A percentile compares a stretch with the other conserved stretches of the same genome.
These are phyloP conservation scores for Pithys albifrons DNA, from an alignment of 2,113 vertebrate species.

Conservation along the genomic window DNA sequence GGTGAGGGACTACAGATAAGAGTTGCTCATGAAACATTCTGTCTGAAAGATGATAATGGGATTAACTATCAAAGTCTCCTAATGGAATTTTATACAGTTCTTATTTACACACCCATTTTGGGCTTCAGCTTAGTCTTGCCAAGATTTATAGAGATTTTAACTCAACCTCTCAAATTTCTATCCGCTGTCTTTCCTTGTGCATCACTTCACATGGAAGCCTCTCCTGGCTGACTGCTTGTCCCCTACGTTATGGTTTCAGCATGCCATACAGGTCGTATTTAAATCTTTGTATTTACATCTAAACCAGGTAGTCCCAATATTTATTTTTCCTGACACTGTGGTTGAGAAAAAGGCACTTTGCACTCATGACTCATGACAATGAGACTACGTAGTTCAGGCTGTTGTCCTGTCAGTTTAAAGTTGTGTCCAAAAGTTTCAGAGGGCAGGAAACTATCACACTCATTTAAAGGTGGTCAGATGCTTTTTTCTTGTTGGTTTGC, in stretches of 20 bases:
- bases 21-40: neutral
- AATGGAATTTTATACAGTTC: neutral
- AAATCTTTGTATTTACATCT: neutral
- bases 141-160: neutral
- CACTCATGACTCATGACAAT: neutral
- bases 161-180: neutral
- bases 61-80: neutral
- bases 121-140: neutral
- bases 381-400: neutral
- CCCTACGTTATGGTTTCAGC: neutral
- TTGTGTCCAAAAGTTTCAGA: neutral
- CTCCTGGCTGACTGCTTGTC: neutral
- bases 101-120: neutral
- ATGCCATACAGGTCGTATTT: neutral
- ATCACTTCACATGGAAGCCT: neutral
- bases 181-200: neutral
- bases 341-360: neutral
- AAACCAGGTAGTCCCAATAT: neutral
- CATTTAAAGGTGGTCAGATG: neutral
- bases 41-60: neutral
- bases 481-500: neutral
- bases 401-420: neutral
- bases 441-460: neutral
- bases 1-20: neutral
- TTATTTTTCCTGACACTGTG: neutral